Conservation (phyloP, 2,113 vertebrate species). For the Callorhinus ursinus region DNA sequence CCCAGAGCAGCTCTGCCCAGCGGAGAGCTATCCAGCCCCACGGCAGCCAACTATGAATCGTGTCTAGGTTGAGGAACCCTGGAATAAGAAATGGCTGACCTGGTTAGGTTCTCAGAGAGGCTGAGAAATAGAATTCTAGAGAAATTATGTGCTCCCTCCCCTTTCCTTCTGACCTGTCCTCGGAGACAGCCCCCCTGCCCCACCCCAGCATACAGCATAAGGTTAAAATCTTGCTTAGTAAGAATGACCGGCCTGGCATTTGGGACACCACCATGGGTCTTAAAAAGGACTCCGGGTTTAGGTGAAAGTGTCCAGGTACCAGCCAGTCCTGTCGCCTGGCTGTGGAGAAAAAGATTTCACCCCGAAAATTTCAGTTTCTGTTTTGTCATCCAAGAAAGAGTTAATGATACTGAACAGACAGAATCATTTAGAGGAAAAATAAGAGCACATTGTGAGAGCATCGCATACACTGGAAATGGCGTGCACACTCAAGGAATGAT, state of each 20-base stretch:
- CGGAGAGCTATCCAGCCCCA: accelerated
- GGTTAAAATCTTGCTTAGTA: neutral
- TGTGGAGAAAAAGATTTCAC: neutral
- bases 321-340: neutral
- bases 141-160: neutral
- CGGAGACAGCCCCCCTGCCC: no score
- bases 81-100: neutral
- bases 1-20: accelerated
- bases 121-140: accelerated
- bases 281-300: accelerated
- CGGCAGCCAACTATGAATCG: accelerated
- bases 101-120: neutral
- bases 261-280: accelerated
- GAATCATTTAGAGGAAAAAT: accelerated
- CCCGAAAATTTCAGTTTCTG: neutral
- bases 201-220: accelerated
- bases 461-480: accelerated
- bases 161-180: accelerated
- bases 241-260: accelerated
- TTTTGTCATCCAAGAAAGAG: neutral
- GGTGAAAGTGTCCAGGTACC: accelerated
- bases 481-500: accelerated
- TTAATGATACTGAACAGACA: neutral
- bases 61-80: accelerated
- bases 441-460: accelerated